Base-by-base conservation (phyloP, 1,140 invertebrate species). In the Brachionus angularis region DNA sequence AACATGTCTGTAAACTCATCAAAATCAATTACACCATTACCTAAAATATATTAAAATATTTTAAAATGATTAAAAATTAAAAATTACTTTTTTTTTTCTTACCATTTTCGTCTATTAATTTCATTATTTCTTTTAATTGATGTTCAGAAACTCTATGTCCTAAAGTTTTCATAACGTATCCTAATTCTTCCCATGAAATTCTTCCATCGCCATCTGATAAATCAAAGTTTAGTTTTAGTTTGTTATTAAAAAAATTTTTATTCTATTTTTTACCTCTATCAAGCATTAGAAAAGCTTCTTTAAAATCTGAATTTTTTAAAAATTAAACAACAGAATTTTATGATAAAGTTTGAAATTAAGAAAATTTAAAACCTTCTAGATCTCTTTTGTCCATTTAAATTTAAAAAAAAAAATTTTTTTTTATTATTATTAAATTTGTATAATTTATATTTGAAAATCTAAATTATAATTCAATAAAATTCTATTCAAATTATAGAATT, bases 1-100 rank as follows among this genome's bases (percentile, higher is more conserved):
- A 71, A 23, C 69, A 71, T 62, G n/a, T 71, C 50, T 29, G 42
- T 71, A 29, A 71, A 71, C 25, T 71, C 69, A 47, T 71, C 69
- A 14, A 71, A 71, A 25, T 71, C 69, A 42, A 71, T 62, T 5
- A 62, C 55, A 21, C 69, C 69, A 31, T 71, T 71, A 1, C 69
- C 69, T 67, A 18, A 46, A 34, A 18, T 25, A 16, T 12, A 12
- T 12, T 47, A 46, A 21, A 10, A 5, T 5, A 46, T 23, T 3
- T 47, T 16, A 49, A 46, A 2, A 10, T 44, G 2, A 44, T 25
- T 29, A 18, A 12, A 27, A 27, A 7, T 0, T 0, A 29, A 18
- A 21, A 27, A 47, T 47, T 33, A 18, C 23, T 16, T 42, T 42
- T 16, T 10, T 10, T 16, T 42, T 31, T 3, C 10, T 3, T 18